Evolutionary conservation across 2,888 invertebrate species (phyloP), one percentile per base, ranked within the genome.

Genomic region (Physocephala rufipes): DNA sequence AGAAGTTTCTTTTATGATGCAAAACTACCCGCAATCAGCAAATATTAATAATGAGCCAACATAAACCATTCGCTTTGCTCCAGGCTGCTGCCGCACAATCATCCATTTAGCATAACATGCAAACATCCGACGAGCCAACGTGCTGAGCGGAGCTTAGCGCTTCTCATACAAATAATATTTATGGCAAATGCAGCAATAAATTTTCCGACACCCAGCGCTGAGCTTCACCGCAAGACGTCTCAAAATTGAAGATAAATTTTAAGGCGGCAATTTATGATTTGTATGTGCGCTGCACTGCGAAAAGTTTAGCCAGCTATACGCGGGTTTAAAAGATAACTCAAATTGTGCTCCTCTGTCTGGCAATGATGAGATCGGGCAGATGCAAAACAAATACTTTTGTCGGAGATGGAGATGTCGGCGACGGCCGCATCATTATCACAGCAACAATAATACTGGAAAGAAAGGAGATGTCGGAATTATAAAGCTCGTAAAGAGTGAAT

Each of bases 191-290:
- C 82, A 81, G 82, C 79, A 82, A 82, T 82, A 82, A 82, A 82
- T 82, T 82, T 80, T 81, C 77, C 77, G 75, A 77, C 76, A 78
- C 76, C 79, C 76, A 76, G 75, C 78, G 75, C 78, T 76, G 73
- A 78, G 77, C 78, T 75, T 76, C 78, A 72, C 78, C 77, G 74
- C 78, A 78, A 76, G 78, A 75, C 77, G 78, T 77, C 77, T 82
- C 77, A 80, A 82, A 83, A 83, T 83, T 84, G 82, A 83, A 83
- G 82, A 83, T 83, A 84, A 84, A 85, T 84, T 84, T 84, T 83
- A 85, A 84, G 84, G 85, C 84, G 85, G 85, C 84, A 84, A 85
- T 84, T 85, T 84, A 84, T 84, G 84, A 84, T 84, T 84, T 84
- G 84, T 84, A 83, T 75, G 75, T 79, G 79, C 79, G 81, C 65